These are phyloP conservation scores for Echinometra lucunter DNA, from an alignment of 53 echinoderm and acorn worm genomes.

Conservation along the genomic window DNA sequence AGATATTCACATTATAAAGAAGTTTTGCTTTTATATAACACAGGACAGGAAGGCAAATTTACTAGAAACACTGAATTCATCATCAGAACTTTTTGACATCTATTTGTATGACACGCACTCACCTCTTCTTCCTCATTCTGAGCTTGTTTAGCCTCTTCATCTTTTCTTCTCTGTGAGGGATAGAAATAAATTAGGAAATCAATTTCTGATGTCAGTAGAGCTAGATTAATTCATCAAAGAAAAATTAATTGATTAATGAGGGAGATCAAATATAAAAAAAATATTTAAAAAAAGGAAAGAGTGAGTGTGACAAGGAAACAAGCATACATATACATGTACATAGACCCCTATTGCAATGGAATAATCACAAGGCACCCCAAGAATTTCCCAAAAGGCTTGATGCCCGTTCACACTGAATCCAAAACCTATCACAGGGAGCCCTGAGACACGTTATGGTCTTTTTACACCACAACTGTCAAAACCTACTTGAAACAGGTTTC, in stretches of 20 bases:
- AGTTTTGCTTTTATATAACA: neutral
- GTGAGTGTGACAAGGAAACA: neutral
- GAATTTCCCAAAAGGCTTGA: no score
- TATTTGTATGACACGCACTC: neutral
- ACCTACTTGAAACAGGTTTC: no score
- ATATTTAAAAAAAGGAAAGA: neutral
- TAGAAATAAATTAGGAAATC: neutral
- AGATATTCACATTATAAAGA: neutral
- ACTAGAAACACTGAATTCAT: neutral
- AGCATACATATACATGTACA: neutral
- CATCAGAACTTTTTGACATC: neutral
- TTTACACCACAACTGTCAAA: no score
- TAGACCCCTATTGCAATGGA: no score
- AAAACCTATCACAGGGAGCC: no score
- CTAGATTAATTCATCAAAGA: neutral
- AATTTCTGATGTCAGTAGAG: neutral
- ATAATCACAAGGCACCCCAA: no score
- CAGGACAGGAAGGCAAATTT: neutral
- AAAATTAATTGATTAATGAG: neutral
- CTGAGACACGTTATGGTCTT: no score
- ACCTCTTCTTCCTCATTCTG: slow-evolving; percentile 95
- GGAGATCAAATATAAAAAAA: neutral
- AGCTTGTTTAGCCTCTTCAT: slow-evolving; percentile 79
- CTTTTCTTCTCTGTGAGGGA: slow-evolving; percentile 81
- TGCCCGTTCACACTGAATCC: no score